These are phyloP conservation scores for Takifugu bimaculatus DNA, from an alignment of 2,113 vertebrate genomes.

Conservation along the genomic window DNA sequence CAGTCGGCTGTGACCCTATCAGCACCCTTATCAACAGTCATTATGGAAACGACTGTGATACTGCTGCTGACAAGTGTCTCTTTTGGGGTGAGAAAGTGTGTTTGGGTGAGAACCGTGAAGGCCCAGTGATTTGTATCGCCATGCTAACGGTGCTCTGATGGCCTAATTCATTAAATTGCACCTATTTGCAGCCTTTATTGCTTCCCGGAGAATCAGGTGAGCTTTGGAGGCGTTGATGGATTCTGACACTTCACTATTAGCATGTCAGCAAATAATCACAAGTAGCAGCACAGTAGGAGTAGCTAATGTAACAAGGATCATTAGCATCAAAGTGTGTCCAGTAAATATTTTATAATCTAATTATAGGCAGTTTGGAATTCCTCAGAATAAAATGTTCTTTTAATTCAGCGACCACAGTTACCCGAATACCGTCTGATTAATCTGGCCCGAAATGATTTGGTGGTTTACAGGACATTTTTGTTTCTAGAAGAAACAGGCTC, in stretches of 20 bases:
- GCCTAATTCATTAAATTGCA: conserved; percentile 24
- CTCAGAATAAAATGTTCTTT: too few relatives aligned
- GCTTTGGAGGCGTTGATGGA: conserved; percentile 29
- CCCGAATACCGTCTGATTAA: too few relatives aligned
- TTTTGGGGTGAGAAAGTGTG: conserved; percentile 17
- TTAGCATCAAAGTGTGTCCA: conserved; percentile 26
- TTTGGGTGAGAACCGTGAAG: conserved; percentile 10
- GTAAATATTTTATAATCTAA: conserved; percentile 56
- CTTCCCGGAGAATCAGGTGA: conserved; percentile 2
- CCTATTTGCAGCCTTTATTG: conserved; percentile 1
- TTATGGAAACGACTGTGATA: conserved; percentile 20
- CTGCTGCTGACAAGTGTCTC: conserved; percentile 27
- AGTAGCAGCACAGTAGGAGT: background rate
- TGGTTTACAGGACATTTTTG: background rate
- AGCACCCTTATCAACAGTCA: conserved; percentile 16
- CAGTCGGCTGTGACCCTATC: conserved; percentile 37
- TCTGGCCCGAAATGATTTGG: too few relatives aligned
- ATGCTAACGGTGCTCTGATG: conserved; percentile 45
- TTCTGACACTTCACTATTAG: conserved; percentile 19
- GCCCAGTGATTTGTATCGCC: conserved; percentile 17
- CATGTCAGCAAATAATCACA: conserved; percentile 9
- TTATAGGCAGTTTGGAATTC: conserved; percentile 35
- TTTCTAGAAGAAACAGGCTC: conserved; percentile 16
- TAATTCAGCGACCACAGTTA: too few relatives aligned
- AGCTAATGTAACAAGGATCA: background rate